These are phyloP conservation scores for Meganola albula DNA, from an alignment of 2,888 invertebrate genomes.

Conservation along the genomic window DNA sequence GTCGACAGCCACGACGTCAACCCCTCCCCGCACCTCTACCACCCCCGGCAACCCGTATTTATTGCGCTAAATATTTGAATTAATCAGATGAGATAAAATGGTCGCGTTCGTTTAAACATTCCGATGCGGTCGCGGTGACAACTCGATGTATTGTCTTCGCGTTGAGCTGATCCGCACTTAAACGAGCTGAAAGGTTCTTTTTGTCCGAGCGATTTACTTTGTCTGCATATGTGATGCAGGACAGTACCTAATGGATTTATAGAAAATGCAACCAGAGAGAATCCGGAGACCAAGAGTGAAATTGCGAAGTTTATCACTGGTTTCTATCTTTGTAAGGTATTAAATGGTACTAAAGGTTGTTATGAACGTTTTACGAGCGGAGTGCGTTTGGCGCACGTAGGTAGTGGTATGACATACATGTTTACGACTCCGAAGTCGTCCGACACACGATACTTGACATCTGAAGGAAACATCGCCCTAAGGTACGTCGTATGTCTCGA, in stretches of 20 bases:
- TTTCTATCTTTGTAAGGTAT: constrained; percentile 33
- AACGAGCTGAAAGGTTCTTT: constrained; percentile 56
- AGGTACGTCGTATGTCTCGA: constrained; percentile 55
- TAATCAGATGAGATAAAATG: constrained; percentile 76
- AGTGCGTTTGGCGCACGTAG: constrained; percentile 48
- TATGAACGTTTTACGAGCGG: constrained; percentile 60
- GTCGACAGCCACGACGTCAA: constrained; percentile 42
- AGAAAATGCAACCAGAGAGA: constrained; percentile 22
- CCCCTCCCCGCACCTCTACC: constrained; percentile 37
- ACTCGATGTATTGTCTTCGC: constrained; percentile 73
- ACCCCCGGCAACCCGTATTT: constrained; percentile 53
- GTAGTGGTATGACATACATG: constrained; percentile 61
- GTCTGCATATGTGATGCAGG: constrained; percentile 16
- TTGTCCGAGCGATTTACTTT: constrained; percentile 33
- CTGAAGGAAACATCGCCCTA: constrained; percentile 52
- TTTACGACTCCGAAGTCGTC: constrained; percentile 59
- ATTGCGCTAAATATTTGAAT: constrained; percentile 77
- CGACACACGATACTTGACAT: constrained; percentile 69
- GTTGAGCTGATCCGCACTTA: constrained; percentile 48
- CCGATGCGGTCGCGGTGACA: constrained; percentile 73
- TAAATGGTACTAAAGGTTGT: constrained; percentile 40
- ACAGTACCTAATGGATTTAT: constrained; percentile 20
- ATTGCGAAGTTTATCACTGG: constrained; percentile 28
- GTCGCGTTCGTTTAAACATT: constrained; percentile 69
- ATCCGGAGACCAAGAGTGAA: constrained; percentile 30